Conservation (phyloP, 2,113 vertebrate genomes). For the Equus quagga region DNA sequence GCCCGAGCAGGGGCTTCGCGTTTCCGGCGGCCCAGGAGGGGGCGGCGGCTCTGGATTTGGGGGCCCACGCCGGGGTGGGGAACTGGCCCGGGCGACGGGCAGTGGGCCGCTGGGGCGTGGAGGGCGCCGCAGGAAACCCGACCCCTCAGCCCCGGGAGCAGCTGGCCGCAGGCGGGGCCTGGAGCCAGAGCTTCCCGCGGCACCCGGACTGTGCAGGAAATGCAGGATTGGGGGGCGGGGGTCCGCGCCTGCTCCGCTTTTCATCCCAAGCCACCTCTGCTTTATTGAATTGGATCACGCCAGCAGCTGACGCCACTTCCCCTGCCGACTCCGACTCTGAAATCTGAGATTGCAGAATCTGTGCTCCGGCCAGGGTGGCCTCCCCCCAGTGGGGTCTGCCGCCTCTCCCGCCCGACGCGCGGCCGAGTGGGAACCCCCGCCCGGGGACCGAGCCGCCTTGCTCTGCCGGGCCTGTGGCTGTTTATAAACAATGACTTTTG, state of each 20-base stretch:
- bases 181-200: neutral
- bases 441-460: neutral
- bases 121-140: neutral
- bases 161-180: neutral
- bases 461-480: neutral
- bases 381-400: neutral
- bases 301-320: slow-evolving; percentile 81
- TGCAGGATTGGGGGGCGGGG: slow-evolving; percentile 21
- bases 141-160: neutral
- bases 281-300: slow-evolving; percentile 70
- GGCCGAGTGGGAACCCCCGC: neutral
- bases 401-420: no score
- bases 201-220: slow-evolving; percentile 24
- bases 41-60: neutral
- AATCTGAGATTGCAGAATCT: slow-evolving; percentile 71
- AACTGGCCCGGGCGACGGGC: neutral
- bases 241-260: neutral
- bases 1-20: neutral
- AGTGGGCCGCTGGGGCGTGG: neutral
- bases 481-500: slow-evolving; percentile 78
- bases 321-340: slow-evolving; percentile 66
- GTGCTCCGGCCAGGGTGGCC: neutral
- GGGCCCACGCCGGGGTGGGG: neutral
- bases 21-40: neutral
- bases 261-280: slow-evolving; percentile 26